phyloP scores from a whole-genome alignment of 2,113 vertebrate genomes.

The Larimichthys polyactis region DNA sequence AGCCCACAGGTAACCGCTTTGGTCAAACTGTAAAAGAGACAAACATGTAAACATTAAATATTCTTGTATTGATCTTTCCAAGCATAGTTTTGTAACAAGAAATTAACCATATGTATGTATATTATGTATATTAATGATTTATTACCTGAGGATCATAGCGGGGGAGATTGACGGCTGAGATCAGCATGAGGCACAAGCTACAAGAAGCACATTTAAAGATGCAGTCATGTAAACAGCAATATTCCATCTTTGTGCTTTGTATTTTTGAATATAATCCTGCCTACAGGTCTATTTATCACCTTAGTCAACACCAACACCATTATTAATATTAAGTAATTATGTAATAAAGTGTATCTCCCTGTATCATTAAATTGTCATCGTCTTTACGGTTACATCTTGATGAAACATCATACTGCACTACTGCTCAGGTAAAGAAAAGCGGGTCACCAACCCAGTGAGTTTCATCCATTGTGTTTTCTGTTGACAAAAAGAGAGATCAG shows the following conservation, averaged over 20 bases:
- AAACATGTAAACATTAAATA: background rate
- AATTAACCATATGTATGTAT: background rate
- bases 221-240: background rate
- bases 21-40: conserved; percentile 86
- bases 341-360: background rate
- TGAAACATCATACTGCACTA: background rate
- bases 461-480: conserved; percentile 85
- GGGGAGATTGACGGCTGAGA: conserved; percentile 88
- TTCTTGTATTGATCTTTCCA: background rate
- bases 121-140: background rate
- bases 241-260: background rate
- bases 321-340: background rate
- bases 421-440: background rate
- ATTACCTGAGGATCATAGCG: conserved; percentile 89
- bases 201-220: background rate
- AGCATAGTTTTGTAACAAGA: background rate
- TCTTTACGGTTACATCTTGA: background rate
- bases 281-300: background rate
- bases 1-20: conserved; percentile 91
- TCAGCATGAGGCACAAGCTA: conserved; percentile 87
- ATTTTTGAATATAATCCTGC: background rate
- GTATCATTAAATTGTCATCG: too few species aligned
- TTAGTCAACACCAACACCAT: background rate
- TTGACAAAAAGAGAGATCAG: conserved; percentile 41
- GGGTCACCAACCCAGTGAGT: conserved; percentile 59